Percentiles rank a stretch among this genome's conserved stretches.
Evolutionary conservation across 2,113 vertebrate species (phyloP).

Genomic region (Burhinus oedicnemus): DNA sequence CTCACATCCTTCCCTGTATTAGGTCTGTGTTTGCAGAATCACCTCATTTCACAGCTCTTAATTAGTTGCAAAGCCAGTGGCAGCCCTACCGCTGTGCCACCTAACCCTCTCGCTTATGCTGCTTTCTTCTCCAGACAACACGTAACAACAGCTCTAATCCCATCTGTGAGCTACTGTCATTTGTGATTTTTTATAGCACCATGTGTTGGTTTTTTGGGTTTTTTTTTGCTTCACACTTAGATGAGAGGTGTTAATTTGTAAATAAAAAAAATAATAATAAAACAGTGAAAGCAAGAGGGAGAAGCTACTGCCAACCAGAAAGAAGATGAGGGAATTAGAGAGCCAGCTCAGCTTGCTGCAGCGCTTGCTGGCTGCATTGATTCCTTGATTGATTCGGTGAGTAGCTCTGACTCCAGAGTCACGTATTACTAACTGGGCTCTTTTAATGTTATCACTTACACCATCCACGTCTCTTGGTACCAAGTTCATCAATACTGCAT

Average conservation of each 20-base stretch:
- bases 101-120: background rate
- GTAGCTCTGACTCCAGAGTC: background rate
- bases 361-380: background rate
- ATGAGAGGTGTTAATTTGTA: constrained; percentile 40
- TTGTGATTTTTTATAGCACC: background rate
- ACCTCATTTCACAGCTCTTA: background rate
- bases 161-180: background rate
- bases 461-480: background rate
- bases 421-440: background rate
- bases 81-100: background rate
- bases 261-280: constrained; percentile 12
- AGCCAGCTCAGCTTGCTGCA: background rate
- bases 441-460: background rate
- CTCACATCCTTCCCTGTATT: background rate
- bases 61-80: background rate
- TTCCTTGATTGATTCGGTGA: background rate
- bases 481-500: background rate
- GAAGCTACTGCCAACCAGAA: background rate
- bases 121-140: background rate
- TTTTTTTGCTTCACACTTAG: background rate
- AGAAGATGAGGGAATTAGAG: background rate
- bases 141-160: background rate
- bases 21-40: background rate
- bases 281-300: background rate
- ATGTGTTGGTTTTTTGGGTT: background rate